Evolutionary conservation across 2,113 vertebrate genomes (phyloP).

Genomic region (Bungarus multicinctus): DNA sequence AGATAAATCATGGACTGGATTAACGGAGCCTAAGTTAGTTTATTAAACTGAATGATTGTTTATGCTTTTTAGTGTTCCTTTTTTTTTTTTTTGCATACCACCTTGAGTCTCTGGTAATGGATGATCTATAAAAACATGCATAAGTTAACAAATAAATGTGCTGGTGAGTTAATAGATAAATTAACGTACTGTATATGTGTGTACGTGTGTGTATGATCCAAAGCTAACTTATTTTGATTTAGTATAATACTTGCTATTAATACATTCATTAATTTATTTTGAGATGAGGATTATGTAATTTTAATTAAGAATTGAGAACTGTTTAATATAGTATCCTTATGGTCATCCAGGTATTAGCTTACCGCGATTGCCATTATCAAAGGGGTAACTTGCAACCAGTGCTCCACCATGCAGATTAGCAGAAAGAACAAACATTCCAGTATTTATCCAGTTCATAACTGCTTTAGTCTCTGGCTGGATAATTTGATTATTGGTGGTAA

Average conservation of each 20-base stretch:
- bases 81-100: neutral
- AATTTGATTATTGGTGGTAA: conserved; percentile 46
- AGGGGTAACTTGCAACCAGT: conserved; percentile 91
- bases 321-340: neutral
- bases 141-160: neutral
- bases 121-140: neutral
- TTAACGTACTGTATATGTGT: neutral
- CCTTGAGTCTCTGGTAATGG: neutral
- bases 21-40: neutral
- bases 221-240: neutral
- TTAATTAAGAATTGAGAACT: neutral
- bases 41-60: neutral
- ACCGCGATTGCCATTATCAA: conserved; percentile 88
- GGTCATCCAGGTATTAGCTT: conserved; percentile 25
- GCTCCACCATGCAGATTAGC: conserved; percentile 94
- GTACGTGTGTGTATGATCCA: neutral
- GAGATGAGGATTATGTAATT: neutral
- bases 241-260: neutral
- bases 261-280: neutral
- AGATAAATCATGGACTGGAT: neutral
- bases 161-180: neutral
- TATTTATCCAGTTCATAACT: conserved; percentile 86
- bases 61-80: neutral
- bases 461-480: conserved; percentile 85
- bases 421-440: conserved; percentile 88